phyloP scores from a whole-genome alignment of 2,797 vertebrate genomes.

The Rhincodon typus region DNA sequence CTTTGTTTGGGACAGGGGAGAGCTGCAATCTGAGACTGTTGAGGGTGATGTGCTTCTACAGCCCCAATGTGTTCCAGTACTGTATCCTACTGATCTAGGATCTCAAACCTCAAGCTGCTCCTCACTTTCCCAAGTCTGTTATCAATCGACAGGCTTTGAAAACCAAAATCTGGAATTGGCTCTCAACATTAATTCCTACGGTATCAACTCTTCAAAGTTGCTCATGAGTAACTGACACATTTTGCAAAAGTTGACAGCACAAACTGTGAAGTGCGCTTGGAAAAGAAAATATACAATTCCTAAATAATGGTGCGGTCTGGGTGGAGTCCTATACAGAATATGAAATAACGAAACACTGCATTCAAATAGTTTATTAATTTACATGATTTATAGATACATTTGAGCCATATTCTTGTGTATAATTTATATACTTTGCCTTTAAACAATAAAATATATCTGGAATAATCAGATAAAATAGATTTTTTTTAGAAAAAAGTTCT shows the following conservation, averaged over 20 bases:
- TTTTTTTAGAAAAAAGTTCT: slow-evolving; percentile 76
- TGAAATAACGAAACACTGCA: neutral
- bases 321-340: neutral
- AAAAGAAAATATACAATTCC: neutral
- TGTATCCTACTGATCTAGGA: neutral
- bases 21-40: no score
- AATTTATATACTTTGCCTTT: slow-evolving; percentile 34
- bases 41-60: no score
- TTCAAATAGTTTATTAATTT: slow-evolving; percentile 34
- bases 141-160: neutral
- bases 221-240: neutral
- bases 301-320: neutral
- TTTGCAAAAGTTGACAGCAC: neutral
- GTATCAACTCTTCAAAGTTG: neutral
- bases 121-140: neutral
- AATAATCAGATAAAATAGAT: slow-evolving; percentile 77
- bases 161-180: neutral
- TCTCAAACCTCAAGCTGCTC: neutral
- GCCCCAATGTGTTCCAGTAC: no score
- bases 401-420: slow-evolving; percentile 22
- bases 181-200: neutral
- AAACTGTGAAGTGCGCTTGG: neutral
- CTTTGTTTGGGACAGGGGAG: no score
- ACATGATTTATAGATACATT: slow-evolving; percentile 23
- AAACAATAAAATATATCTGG: slow-evolving; percentile 35